Evolutionary conservation across 2,888 invertebrate species (phyloP), one percentile per base, ranked within the genome.

Genomic region (Sinopyrophorus schimmeli): DNA sequence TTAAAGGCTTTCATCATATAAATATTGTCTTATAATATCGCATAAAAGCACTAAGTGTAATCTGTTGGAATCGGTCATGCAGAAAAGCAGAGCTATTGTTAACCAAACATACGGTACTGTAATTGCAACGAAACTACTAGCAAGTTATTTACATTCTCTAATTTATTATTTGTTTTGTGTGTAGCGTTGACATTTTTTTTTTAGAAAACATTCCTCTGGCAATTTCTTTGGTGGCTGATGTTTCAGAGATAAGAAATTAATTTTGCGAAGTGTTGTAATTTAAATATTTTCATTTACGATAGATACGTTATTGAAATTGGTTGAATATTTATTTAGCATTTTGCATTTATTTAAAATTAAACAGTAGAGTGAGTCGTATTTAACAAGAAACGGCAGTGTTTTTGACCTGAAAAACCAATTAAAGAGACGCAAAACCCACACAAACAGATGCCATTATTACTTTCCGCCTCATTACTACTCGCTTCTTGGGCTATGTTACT

Each of bases 21-120:
- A 68, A 68, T 66, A 68, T 68, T 68, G 67, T 68, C 67, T 67
- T 67, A 65, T 68, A 67, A 68, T 68, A 67, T 64, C 60, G 55
- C 56, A 60, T 61, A 62, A 62, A 59, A 59, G 64, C 60, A 51
- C 56, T 49, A 43, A 49, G 48, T 53, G 54, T 58, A 57, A 58
- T 55, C 55, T 41, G 41, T 54, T 21, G 47, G 31, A 52, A 47
- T 52, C 53, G 47, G 47, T 55, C 56, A 53, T 27, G 54, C 41
- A 47, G 54, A 58, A 56, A 52, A 52, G 26, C 30, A 28, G 39
- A 35, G 48, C 49, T 50, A 57, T 60, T 60, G 57, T 59, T 58
- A 54, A 41, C 48, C 49, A 54, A 54, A 53, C 57, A 51, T 39
- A 47, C 48, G 48, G 18, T 28, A 16, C 30, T 35, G 42, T 47